Conservation (phyloP, 2,113 vertebrate species). For the Benthochromis sp. region DNA sequence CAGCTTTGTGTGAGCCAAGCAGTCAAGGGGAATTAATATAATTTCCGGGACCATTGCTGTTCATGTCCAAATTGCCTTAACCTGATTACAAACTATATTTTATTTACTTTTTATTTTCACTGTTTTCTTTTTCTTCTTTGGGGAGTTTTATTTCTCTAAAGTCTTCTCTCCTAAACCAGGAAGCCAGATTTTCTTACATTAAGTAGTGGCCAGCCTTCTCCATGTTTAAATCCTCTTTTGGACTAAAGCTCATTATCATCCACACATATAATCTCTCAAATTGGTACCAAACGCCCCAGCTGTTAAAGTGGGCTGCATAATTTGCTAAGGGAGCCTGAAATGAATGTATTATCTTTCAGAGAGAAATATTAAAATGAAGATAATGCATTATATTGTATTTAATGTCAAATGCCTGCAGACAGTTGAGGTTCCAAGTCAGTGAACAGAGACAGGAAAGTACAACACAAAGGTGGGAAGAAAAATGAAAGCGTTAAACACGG, state of each 20-base stretch:
- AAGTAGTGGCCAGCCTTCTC: conserved; percentile 42
- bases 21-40: conserved; percentile 9
- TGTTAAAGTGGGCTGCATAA: conserved; percentile 44
- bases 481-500: neutral
- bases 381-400: neutral
- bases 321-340: conserved; percentile 40
- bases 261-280: conserved; percentile 67
- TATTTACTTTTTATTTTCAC: conserved; percentile 3
- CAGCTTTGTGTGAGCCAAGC: neutral
- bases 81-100: conserved; percentile 1
- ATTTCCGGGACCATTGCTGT: conserved; percentile 1
- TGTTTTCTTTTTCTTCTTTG: neutral
- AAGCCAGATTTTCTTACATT: conserved; percentile 51
- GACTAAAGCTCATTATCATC: conserved; percentile 69
- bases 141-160: neutral
- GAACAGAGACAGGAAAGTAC: neutral
- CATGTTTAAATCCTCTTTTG: conserved; percentile 61
- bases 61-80: conserved; percentile 9
- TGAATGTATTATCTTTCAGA: conserved; percentile 28
- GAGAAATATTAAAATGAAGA: conserved; percentile 32
- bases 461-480: neutral
- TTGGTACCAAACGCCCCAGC: conserved; percentile 48
- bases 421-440: neutral
- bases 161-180: conserved; percentile 18
- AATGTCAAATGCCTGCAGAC: conserved; percentile 7